A percentile compares a stretch with the other conserved stretches of the same genome.
These are phyloP conservation scores for Brachyopa scutellaris DNA, from an alignment of 2,888 invertebrate species.

Conservation along the genomic window DNA sequence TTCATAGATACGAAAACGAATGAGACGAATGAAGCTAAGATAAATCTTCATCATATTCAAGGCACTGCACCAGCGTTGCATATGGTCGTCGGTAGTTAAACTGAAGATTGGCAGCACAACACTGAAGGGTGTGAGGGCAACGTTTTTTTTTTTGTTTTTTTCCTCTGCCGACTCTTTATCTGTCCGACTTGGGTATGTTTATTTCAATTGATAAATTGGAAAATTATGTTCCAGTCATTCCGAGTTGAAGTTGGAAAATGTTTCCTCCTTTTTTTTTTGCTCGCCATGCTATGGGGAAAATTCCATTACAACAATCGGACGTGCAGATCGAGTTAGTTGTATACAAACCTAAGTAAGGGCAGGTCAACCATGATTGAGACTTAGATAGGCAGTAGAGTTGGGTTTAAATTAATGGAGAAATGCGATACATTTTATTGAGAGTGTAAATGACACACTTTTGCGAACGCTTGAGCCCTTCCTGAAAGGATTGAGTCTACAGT, in stretches of 20 bases:
- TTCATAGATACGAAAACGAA: slow-evolving; percentile 12
- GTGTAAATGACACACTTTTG: no score
- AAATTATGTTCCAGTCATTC: slow-evolving; percentile 65
- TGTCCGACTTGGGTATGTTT: slow-evolving; percentile 21
- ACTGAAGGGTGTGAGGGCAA: slow-evolving; percentile 3
- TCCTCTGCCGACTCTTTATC: slow-evolving; percentile 26
- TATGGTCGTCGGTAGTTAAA: slow-evolving; percentile 49
- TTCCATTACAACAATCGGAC: slow-evolving; percentile 22
- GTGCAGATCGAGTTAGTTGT: no score
- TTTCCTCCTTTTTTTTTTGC: background rate
- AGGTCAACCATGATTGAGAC: slow-evolving; percentile 20
- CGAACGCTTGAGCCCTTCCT: no score
- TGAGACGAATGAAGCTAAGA: slow-evolving; percentile 44
- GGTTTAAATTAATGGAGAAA: slow-evolving; percentile 16
- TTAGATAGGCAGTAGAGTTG: slow-evolving; percentile 40
- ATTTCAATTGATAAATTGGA: slow-evolving; percentile 69
- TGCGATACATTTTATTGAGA: no score
- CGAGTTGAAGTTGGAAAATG: slow-evolving; percentile 10
- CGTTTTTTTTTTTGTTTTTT: no score
- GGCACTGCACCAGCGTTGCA: slow-evolving; percentile 35
- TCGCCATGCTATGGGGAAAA: slow-evolving; percentile 32
- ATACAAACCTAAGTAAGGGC: background rate
- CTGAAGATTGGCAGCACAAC: background rate
- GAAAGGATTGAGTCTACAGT: no score
- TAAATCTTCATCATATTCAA: slow-evolving; percentile 67